These are phyloP conservation scores for Chironomus striatipennis DNA, from an alignment of 1,140 invertebrate species.

Conservation along the genomic window DNA sequence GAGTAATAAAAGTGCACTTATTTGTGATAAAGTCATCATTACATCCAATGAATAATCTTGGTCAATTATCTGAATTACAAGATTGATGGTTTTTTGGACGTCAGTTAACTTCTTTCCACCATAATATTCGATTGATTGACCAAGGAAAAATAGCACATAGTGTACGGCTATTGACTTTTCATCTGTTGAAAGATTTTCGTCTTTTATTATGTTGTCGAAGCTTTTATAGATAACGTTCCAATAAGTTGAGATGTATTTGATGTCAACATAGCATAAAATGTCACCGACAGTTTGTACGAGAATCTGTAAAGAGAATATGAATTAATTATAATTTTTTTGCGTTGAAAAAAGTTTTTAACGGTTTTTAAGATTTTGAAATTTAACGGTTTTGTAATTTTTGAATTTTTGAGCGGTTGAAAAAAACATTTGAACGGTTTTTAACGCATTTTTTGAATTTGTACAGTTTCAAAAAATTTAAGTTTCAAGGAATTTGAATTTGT, in stretches of 20 bases:
- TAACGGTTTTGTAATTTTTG: too few species aligned
- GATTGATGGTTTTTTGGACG: slow-evolving; percentile 43
- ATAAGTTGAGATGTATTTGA: slow-evolving; percentile 50
- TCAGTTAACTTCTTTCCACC: slow-evolving; percentile 54
- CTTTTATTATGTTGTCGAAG: slow-evolving; percentile 25
- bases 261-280: slow-evolving; percentile 47
- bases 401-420: too few species aligned
- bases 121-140: slow-evolving; percentile 50
- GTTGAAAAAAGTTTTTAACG: too few species aligned
- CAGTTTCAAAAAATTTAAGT: too few species aligned
- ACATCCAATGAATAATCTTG: slow-evolving; percentile 43
- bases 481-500: too few species aligned
- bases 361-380: too few species aligned
- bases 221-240: slow-evolving; percentile 42
- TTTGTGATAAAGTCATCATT: slow-evolving; percentile 45
- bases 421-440: too few species aligned
- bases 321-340: too few species aligned
- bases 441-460: too few species aligned
- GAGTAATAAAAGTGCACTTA: slow-evolving; percentile 49
- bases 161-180: slow-evolving; percentile 37
- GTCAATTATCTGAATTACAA: slow-evolving; percentile 47
- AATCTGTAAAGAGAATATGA: slow-evolving; percentile 43
- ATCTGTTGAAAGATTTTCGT: slow-evolving; percentile 26
- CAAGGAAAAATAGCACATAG: slow-evolving; percentile 48
- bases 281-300: slow-evolving; percentile 50